Percentiles rank a stretch among this genome's conserved stretches.
Evolutionary conservation across 2,888 invertebrate genomes (phyloP).

Genomic region (Gasteruption jaculator): DNA sequence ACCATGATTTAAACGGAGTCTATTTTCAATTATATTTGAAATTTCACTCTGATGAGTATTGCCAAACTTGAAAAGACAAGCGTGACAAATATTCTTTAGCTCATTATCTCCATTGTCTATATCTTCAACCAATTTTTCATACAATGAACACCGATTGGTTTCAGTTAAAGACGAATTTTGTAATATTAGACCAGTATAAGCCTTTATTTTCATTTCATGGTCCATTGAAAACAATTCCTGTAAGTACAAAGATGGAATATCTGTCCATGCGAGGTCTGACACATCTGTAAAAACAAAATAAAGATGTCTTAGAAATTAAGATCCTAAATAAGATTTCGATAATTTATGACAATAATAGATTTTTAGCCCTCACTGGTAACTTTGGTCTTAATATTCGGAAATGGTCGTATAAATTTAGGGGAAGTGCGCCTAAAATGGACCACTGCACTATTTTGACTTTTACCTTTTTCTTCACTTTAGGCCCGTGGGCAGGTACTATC

Average conservation of each 20-base stretch:
- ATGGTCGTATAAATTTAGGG: no score
- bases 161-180: conserved; percentile 52
- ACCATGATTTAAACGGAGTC: conserved; percentile 33
- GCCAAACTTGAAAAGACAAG: conserved; percentile 56
- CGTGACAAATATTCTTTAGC: conserved; percentile 52
- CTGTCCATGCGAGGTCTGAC: conserved; percentile 42
- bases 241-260: conserved; percentile 52
- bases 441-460: no score
- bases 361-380: no score
- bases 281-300: conserved; percentile 31
- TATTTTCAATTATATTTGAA: conserved; percentile 54
- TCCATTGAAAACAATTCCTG: conserved; percentile 52
- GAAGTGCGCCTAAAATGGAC: no score
- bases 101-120: conserved; percentile 52
- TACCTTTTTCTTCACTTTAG: no score
- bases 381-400: no score
- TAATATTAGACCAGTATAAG: conserved; percentile 55
- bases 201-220: conserved; percentile 54
- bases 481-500: no score
- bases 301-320: conserved; percentile 1
- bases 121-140: conserved; percentile 54
- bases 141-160: conserved; percentile 54
- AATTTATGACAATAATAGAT: background rate
- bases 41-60: conserved; percentile 56
- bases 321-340: background rate